These are phyloP conservation scores for Hemiscyllium ocellatum DNA, from an alignment of 2,113 vertebrate species.

Conservation along the genomic window DNA sequence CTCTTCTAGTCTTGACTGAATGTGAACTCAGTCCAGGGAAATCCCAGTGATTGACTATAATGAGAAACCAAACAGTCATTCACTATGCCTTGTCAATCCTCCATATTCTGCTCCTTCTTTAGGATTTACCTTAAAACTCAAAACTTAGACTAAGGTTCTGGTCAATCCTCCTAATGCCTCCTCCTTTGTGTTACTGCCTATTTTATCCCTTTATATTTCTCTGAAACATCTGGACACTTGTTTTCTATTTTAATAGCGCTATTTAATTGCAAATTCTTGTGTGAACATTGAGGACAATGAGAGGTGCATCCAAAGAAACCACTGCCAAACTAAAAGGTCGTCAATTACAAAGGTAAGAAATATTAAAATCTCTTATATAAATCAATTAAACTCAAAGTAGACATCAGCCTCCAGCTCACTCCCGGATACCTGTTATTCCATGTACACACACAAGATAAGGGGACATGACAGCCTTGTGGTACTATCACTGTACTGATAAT, in stretches of 20 bases:
- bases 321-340: background rate
- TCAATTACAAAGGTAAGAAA: background rate
- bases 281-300: background rate
- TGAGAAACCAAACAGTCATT: background rate
- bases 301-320: background rate
- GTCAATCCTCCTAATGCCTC: background rate
- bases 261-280: background rate
- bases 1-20: background rate
- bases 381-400: background rate
- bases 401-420: background rate
- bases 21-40: background rate
- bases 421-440: background rate
- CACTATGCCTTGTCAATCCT: background rate
- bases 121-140: background rate
- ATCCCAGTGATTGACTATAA: background rate
- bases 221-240: background rate
- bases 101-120: background rate
- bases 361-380: background rate
- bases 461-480: too few species aligned
- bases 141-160: background rate
- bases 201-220: background rate
- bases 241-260: background rate
- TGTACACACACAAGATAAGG: background rate
- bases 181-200: background rate
- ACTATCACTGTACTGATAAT: too few species aligned